These are phyloP conservation scores for Brachyptera putata DNA, from an alignment of 2,888 invertebrate genomes.

Conservation along the genomic window DNA sequence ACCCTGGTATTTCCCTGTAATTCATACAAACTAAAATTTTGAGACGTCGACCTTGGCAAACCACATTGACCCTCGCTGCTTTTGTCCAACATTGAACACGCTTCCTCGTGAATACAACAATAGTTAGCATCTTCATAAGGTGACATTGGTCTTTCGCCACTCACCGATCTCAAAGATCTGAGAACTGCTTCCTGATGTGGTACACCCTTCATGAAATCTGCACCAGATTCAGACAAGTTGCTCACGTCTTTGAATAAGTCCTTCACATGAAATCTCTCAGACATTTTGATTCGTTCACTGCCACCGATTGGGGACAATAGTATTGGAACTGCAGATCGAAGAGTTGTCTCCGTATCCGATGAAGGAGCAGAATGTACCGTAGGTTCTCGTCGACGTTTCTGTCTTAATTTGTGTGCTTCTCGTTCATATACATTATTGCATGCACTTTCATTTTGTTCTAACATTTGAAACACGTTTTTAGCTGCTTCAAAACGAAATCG, in stretches of 20 bases:
- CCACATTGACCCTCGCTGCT: no score
- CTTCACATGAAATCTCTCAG: slow-evolving; percentile 52
- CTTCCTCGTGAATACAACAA: background rate
- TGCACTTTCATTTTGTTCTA: slow-evolving; percentile 45
- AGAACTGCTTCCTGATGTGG: background rate
- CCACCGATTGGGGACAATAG: slow-evolving; percentile 23
- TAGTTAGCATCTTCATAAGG: background rate
- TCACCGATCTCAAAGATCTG: background rate
- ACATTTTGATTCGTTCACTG: slow-evolving; percentile 46
- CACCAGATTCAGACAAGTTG: background rate
- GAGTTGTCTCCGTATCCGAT: slow-evolving; percentile 20
- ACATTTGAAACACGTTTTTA: slow-evolving; percentile 50
- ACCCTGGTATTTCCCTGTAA: no score
- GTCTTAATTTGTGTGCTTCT: background rate
- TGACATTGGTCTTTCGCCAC: background rate
- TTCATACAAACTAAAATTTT: no score
- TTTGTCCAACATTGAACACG: no score
- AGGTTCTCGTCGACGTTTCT: background rate
- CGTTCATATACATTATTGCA: background rate
- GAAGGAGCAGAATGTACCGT: slow-evolving; percentile 20
- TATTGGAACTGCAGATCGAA: background rate
- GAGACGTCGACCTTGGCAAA: no score
- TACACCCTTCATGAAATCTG: background rate
- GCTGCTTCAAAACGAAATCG: slow-evolving; percentile 51
- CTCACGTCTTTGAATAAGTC: slow-evolving; percentile 43